phyloP scores from a whole-genome alignment of 2,888 invertebrate genomes.

The Rhagophthalmus giganteus region DNA sequence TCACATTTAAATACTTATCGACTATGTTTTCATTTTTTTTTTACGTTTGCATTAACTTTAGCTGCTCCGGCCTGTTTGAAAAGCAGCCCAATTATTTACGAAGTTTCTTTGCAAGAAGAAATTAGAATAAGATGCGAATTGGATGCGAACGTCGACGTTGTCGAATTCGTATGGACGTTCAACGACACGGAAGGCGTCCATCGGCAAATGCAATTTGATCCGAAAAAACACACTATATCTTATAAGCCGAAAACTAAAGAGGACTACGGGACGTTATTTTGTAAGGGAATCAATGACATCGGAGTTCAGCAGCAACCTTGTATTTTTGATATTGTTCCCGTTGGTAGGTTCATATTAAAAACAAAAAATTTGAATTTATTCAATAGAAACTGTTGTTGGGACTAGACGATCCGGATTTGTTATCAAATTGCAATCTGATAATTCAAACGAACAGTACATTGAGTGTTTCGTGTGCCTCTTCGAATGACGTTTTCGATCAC shows the following conservation, averaged over 20 bases:
- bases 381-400: no score
- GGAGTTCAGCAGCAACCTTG: constrained; percentile 75
- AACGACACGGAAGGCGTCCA: constrained; percentile 84
- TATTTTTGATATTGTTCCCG: constrained; percentile 72
- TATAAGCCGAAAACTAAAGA: constrained; percentile 75
- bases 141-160: constrained; percentile 80
- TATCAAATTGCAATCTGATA: constrained; percentile 73
- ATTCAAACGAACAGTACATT: constrained; percentile 79
- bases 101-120: constrained; percentile 79
- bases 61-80: constrained; percentile 81
- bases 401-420: constrained; percentile 64
- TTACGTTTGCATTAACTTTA: constrained; percentile 50
- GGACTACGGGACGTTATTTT: constrained; percentile 76
- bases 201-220: constrained; percentile 61
- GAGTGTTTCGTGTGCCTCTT: constrained; percentile 71
- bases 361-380: no score
- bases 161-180: constrained; percentile 84
- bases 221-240: constrained; percentile 67
- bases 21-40: neutral
- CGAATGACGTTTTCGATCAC: constrained; percentile 77
- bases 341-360: constrained; percentile 59
- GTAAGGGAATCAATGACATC: constrained; percentile 71
- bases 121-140: constrained; percentile 80
- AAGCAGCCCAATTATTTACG: constrained; percentile 76
- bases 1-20: neutral